A percentile compares a stretch with the other conserved stretches of the same genome.
These are phyloP conservation scores for Mormyrus hasselquistii DNA, from an alignment of 2,797 vertebrate genomes.

Conservation along the genomic window DNA sequence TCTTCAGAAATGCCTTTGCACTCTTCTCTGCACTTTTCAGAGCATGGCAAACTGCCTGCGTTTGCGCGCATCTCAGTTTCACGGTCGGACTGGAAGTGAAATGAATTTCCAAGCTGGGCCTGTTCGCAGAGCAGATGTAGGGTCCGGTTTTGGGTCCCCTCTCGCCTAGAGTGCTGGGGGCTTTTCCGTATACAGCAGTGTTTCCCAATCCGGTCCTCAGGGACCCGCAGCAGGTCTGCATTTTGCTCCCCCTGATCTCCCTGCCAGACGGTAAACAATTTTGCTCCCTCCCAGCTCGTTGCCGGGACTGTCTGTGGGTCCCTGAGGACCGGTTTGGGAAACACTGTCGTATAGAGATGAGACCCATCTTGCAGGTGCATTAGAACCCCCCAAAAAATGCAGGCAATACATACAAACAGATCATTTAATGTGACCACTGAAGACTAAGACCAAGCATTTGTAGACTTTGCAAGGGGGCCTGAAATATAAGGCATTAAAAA, in stretches of 20 bases:
- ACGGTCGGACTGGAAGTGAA: not conserved
- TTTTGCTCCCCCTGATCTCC: not conserved
- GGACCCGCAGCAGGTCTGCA: not conserved
- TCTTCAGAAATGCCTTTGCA: not conserved
- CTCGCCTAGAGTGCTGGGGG: not conserved
- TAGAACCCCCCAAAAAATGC: not conserved
- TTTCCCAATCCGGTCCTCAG: not conserved
- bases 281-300: not conserved
- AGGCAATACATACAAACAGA: conserved; percentile 21
- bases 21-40: not conserved
- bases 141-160: not conserved
- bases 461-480: conserved; percentile 18
- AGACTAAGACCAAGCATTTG: conserved; percentile 16
- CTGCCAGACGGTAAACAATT: not conserved
- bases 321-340: not conserved
- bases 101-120: not conserved
- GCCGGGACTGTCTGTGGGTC: not conserved
- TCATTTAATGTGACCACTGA: not conserved
- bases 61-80: not conserved
- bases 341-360: not conserved
- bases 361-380: not conserved
- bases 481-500: not conserved
- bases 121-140: not conserved
- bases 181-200: not conserved
- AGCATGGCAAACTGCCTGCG: not conserved